Conservation (phyloP, 2,888 invertebrate species). For the Dynastes maya region DNA sequence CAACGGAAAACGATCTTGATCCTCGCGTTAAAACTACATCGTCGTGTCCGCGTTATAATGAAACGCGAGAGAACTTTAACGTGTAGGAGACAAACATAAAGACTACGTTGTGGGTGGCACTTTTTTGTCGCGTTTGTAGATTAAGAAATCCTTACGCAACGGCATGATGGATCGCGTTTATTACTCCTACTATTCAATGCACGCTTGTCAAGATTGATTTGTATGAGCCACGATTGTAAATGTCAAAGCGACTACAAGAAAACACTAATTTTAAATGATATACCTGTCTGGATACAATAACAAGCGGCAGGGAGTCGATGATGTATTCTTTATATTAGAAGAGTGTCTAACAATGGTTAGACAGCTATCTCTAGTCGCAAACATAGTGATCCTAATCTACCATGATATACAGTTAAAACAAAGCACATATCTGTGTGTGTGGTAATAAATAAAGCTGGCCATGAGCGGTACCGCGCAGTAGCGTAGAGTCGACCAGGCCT, state of each 20-base stretch:
- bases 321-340: not conserved
- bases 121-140: not conserved
- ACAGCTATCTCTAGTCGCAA: not conserved
- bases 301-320: not conserved
- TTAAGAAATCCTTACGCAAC: constrained; percentile 22
- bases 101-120: constrained; percentile 7
- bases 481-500: too few species aligned
- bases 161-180: not conserved
- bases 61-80: not conserved
- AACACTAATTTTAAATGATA: constrained; percentile 11
- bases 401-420: too few species aligned
- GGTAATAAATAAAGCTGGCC: too few species aligned
- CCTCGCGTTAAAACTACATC: not conserved
- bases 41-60: constrained; percentile 9
- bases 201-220: constrained; percentile 15
- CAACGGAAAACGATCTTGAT: constrained; percentile 15
- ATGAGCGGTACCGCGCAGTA: too few species aligned
- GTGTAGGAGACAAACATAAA: not conserved
- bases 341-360: not conserved
- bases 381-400: too few species aligned
- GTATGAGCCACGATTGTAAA: not conserved
- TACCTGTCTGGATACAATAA: not conserved
- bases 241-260: constrained; percentile 1
- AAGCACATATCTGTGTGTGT: too few species aligned
- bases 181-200: constrained; percentile 2